phyloP scores from a whole-genome alignment of 1,140 invertebrate species.

The Bemisia tabaci region DNA sequence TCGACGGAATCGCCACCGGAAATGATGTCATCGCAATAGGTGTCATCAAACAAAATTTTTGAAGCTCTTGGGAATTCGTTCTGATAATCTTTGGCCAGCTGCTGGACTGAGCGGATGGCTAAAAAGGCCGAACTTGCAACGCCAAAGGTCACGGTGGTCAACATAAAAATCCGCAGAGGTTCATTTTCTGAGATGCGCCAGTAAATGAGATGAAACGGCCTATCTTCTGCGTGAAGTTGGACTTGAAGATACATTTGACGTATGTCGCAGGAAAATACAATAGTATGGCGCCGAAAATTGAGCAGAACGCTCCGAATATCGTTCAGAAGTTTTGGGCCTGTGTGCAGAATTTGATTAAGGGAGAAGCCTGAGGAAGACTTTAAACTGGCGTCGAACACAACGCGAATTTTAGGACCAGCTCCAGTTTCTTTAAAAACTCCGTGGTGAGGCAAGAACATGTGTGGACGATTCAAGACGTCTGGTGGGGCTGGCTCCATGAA shows the following conservation, averaged over 20 bases:
- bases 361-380: conserved; percentile 25
- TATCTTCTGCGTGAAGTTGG: conserved; percentile 11
- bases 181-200: conserved; percentile 19
- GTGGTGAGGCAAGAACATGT: conserved; percentile 29
- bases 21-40: too few relatives aligned
- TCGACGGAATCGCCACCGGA: too few relatives aligned
- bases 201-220: conserved; percentile 17
- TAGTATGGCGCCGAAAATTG: conserved; percentile 22
- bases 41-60: too few relatives aligned
- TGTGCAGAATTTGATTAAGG: conserved; percentile 23
- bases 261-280: conserved; percentile 28
- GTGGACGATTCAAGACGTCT: neutral
- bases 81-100: conserved; percentile 23
- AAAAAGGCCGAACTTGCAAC: conserved; percentile 26
- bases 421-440: conserved; percentile 22
- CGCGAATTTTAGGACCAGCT: conserved; percentile 24
- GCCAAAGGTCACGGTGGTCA: conserved; percentile 30
- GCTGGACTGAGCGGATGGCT: conserved; percentile 25
- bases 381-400: conserved; percentile 31
- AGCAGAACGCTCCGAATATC: conserved; percentile 19
- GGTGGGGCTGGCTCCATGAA: conserved; percentile 24
- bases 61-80: conserved; percentile 20
- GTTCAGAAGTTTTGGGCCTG: conserved; percentile 19
- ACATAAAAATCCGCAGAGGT: conserved; percentile 21
- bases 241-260: conserved; percentile 31